Evolutionary conservation across 1,140 invertebrate genomes (phyloP).

Genomic region (Bombus pyrosoma): DNA sequence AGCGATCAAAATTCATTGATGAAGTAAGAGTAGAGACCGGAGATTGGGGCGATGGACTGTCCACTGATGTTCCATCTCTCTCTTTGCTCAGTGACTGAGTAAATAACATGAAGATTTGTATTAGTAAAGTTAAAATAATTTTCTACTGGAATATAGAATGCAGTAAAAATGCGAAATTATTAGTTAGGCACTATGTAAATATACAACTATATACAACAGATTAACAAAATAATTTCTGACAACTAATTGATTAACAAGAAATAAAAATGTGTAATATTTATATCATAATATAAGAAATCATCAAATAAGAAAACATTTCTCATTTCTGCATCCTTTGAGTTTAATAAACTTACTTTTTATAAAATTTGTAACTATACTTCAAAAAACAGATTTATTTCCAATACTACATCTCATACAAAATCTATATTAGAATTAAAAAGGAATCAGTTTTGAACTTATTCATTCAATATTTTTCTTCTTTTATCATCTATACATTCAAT

Average conservation of each 20-base stretch:
- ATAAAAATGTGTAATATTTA: background rate
- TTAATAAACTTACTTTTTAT: background rate
- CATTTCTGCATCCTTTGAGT: background rate
- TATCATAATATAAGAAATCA: background rate
- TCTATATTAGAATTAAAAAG: slow-evolving; percentile 75
- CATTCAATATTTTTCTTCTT: slow-evolving; percentile 40
- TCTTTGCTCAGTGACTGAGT: slow-evolving; percentile 72
- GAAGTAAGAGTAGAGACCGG: slow-evolving; percentile 49
- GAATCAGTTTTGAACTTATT: slow-evolving; percentile 64
- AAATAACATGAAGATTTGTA: slow-evolving; percentile 70
- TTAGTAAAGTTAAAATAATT: slow-evolving; percentile 60
- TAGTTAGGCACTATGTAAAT: background rate
- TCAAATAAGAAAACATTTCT: background rate
- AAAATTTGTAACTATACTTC: slow-evolving; percentile 62
- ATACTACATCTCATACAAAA: slow-evolving; percentile 78
- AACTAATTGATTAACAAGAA: background rate
- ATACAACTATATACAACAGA: background rate
- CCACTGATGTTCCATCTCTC: slow-evolving; percentile 76
- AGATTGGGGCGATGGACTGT: slow-evolving; percentile 67
- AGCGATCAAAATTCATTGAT: slow-evolving; percentile 66
- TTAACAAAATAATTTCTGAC: background rate
- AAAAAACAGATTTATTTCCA: slow-evolving; percentile 78
- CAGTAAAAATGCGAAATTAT: slow-evolving; percentile 14
- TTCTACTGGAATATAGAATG: slow-evolving; percentile 20
- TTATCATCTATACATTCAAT: slow-evolving; percentile 55